phyloP scores from a whole-genome alignment of 2,797 vertebrate genomes.

The Pantherophis alleghaniensis region DNA sequence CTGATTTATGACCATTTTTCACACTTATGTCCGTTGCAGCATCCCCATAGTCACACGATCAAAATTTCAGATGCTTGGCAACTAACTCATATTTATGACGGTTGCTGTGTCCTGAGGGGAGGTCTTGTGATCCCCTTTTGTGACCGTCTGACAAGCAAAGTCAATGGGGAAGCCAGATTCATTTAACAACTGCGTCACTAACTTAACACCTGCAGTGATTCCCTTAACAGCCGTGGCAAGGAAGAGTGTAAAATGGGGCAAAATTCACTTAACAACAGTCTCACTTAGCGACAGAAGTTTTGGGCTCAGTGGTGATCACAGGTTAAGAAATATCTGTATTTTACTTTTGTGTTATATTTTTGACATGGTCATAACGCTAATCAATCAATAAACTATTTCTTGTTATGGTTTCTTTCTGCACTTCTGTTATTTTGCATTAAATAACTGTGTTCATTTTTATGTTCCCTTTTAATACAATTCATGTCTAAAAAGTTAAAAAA shows the following conservation, averaged over 20 bases:
- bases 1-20: background rate
- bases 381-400: background rate
- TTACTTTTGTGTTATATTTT: background rate
- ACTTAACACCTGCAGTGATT: too few species aligned
- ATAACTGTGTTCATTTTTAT: background rate
- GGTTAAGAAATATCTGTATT: background rate
- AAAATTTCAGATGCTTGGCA: background rate
- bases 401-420: background rate
- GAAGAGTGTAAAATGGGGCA: background rate
- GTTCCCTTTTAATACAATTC: background rate
- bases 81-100: background rate
- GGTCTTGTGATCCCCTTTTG: too few species aligned
- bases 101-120: too few species aligned
- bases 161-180: too few species aligned
- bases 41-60: background rate
- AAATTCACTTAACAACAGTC: background rate
- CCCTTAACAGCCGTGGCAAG: too few species aligned
- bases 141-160: too few species aligned
- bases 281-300: too few species aligned
- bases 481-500: background rate
- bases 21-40: background rate
- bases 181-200: too few species aligned
- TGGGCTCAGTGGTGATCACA: background rate
- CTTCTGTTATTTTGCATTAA: background rate
- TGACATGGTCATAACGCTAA: background rate